These are phyloP conservation scores for Spodoptera frugiperda DNA, from an alignment of 1,140 invertebrate genomes.

Conservation along the genomic window DNA sequence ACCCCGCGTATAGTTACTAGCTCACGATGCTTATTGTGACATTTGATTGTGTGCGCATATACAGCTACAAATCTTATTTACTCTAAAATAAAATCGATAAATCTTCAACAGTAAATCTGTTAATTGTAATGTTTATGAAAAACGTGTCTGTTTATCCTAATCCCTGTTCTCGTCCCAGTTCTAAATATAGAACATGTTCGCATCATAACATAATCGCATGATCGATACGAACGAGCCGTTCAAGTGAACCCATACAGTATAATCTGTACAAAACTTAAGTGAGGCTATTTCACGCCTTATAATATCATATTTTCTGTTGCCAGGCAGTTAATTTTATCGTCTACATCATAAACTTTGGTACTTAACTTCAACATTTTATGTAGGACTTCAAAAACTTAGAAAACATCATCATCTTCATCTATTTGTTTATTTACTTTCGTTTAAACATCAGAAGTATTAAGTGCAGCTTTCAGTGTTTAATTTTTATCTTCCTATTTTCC, in stretches of 20 bases:
- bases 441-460: too few relatives aligned
- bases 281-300: constrained; percentile 26
- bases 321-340: constrained; percentile 3
- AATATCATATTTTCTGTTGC: constrained; percentile 16
- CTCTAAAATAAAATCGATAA: too few relatives aligned
- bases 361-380: too few relatives aligned
- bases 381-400: too few relatives aligned
- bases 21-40: too few relatives aligned
- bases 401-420: too few relatives aligned
- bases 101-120: neutral
- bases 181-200: constrained; percentile 28
- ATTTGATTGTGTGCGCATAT: too few relatives aligned
- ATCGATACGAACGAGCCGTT: constrained; percentile 32
- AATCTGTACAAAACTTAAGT: constrained; percentile 40
- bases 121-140: constrained; percentile 1
- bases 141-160: constrained; percentile 18
- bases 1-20: too few relatives aligned
- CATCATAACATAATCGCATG: constrained; percentile 30
- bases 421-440: too few relatives aligned
- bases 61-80: too few relatives aligned
- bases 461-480: too few relatives aligned
- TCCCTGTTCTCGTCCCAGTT: constrained; percentile 10
- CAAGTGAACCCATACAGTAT: constrained; percentile 32
- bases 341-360: neutral
- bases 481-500: neutral